Evolutionary conservation across 1,140 invertebrate genomes (phyloP).

Genomic region (Pachypsylla venusta): DNA sequence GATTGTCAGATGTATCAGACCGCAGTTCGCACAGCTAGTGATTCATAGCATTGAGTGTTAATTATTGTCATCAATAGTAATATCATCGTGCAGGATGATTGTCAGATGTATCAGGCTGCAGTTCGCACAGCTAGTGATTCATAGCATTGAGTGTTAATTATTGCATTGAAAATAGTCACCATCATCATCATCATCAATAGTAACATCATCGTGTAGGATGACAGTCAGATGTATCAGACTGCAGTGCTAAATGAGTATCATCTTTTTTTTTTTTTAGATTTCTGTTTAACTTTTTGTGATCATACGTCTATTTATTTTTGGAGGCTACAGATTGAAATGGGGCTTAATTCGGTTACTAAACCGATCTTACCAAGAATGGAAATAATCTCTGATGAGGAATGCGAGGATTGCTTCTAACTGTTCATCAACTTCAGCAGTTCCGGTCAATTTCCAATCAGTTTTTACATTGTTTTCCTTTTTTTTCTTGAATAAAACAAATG

Average conservation of each 20-base stretch:
- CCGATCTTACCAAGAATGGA: slow-evolving; percentile 55
- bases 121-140: too few species aligned
- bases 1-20: too few species aligned
- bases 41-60: too few species aligned
- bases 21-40: too few species aligned
- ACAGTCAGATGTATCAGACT: not conserved
- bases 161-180: too few species aligned
- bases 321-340: not conserved
- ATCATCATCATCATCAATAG: not conserved
- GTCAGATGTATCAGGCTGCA: too few species aligned
- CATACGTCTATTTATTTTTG: not conserved
- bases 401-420: slow-evolving; percentile 55
- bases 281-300: not conserved
- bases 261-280: not conserved
- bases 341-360: not conserved
- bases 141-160: too few species aligned
- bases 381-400: slow-evolving; percentile 60
- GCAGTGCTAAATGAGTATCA: not conserved
- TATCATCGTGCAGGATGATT: too few species aligned
- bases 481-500: slow-evolving; percentile 8
- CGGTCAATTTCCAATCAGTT: slow-evolving; percentile 41
- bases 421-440: slow-evolving; percentile 52
- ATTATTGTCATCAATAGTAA: too few species aligned
- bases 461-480: slow-evolving; percentile 23
- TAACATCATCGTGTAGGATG: not conserved